Base-by-base conservation (phyloP, 2,113 vertebrate genomes). In the Salvator merianae region DNA sequence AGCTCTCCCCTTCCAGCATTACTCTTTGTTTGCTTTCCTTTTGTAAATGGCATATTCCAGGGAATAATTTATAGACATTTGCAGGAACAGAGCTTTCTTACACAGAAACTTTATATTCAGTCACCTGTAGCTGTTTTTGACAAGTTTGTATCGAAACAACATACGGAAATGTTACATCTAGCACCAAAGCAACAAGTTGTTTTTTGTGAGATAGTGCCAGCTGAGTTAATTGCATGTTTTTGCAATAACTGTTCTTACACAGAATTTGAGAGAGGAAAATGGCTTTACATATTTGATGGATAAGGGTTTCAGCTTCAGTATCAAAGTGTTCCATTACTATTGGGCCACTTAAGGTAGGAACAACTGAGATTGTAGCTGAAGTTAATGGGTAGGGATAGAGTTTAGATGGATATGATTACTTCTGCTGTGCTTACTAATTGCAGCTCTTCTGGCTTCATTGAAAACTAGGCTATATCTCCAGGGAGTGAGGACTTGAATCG, bases 141-240 rank as follows among this genome's bases (percentile, higher is more conserved):
- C 53, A 72, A 73, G 55, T 79, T 72, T 79, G 36, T 84, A 65
- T 79, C 3, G 18, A 32, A 78, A 63, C 43, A 84, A 63, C 83
- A 84, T 72, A 79, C 50, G 76, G 76, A 84, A 36, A 72, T 20
- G 34, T 79, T 72, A 63, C 68, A 84, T 84, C 76, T 72, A 55
- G 83, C n/a, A 26, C n/a, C 26, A 38, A 72, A 24, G 76, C 76
- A 79, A 84, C 83, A 72, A 65, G 76, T 79, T 40, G 36, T 28
- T 79, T 84, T 69, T 43, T 20, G 38, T 34, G 50, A 79, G 68
- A 72, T 63, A 30, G 13, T 79, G 83, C 69, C 75, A 72, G 62
- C 30, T n/a, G 53, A 72, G 83, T 47, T 79, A 84, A 84, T 84
- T 84, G 69, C 68, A n/a, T 79, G 76, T 84, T 72, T 79, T 50